phyloP scores from a whole-genome alignment of 2,797 vertebrate genomes.

The Clarias fuscus region DNA sequence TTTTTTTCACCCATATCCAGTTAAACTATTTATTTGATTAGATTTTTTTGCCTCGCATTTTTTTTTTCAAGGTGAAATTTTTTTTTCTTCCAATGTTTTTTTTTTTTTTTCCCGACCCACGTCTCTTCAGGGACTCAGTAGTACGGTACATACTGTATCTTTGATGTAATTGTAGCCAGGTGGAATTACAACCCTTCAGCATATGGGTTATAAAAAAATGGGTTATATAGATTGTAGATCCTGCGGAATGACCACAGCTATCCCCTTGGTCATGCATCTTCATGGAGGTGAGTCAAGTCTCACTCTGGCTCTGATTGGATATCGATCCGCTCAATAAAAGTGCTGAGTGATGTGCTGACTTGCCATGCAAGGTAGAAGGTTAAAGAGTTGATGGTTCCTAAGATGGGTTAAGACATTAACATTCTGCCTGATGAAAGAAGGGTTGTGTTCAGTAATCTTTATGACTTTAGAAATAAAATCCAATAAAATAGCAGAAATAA shows the following conservation, averaged over 20 bases:
- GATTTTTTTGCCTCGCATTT: too few relatives aligned
- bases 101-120: too few relatives aligned
- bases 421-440: neutral
- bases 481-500: neutral
- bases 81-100: too few relatives aligned
- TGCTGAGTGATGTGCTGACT: neutral
- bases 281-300: neutral
- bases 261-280: neutral
- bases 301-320: constrained; percentile 7
- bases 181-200: neutral
- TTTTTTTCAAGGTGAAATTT: too few relatives aligned
- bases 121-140: too few relatives aligned
- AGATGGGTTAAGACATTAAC: neutral
- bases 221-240: too few relatives aligned
- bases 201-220: too few relatives aligned
- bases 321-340: constrained; percentile 17
- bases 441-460: neutral
- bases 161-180: neutral
- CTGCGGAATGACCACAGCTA: neutral
- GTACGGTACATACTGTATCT: neutral
- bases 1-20: too few relatives aligned
- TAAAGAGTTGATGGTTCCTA: neutral
- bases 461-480: neutral
- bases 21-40: too few relatives aligned
- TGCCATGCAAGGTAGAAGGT: neutral